Base-by-base conservation (phyloP, 2,797 vertebrate genomes). In the Pteropus rufus region DNA sequence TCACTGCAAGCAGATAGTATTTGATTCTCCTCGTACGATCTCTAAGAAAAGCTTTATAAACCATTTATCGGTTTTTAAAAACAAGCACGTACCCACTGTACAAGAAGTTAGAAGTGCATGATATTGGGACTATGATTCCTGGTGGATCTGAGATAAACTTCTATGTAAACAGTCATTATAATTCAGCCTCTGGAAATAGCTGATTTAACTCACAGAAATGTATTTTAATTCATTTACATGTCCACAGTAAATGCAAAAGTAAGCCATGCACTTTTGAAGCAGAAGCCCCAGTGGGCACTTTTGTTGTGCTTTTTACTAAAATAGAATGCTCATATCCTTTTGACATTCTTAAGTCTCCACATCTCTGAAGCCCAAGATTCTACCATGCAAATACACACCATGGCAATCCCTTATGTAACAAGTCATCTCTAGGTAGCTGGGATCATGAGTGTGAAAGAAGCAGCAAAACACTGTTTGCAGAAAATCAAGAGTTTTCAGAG, bases 401-500 rank as follows among this genome's bases (percentile, higher is more conserved):
- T 52, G 77, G 46, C 62, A 62, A 56, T 34, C 41, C 65, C 91
- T 97, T 98, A 97, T 89, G 41, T 97, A 97, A 98, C 89, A 77
- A 94, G 85, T 75, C 79, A 41, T 73, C 79, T 46, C 73, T 54
- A 76, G 83, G 92, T 29, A 84, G 72, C 87, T 90, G 69, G 46
- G 62, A 90, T 75, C 52, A 52, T 34, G 36, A 94, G 44, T 80
- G 70, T 46, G 15, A 92, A 77, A 81, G 75, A 56, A 93, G 46
- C 0, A 91, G 49, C 19, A 39, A 75, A 83, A 86, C 72, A 41
- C 54, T 87, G 36, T 87, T 88, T 85, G 39, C 90, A 49, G 49
- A 60, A 76, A 90, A 88, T 31, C 65, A 62, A 24, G 77, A 88
- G 39, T 94, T 80, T 82, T 76, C 72, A 65, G 86, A 82, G 46